These are phyloP conservation scores for Isichthys henryi DNA, from an alignment of 2,113 vertebrate species.

Conservation along the genomic window DNA sequence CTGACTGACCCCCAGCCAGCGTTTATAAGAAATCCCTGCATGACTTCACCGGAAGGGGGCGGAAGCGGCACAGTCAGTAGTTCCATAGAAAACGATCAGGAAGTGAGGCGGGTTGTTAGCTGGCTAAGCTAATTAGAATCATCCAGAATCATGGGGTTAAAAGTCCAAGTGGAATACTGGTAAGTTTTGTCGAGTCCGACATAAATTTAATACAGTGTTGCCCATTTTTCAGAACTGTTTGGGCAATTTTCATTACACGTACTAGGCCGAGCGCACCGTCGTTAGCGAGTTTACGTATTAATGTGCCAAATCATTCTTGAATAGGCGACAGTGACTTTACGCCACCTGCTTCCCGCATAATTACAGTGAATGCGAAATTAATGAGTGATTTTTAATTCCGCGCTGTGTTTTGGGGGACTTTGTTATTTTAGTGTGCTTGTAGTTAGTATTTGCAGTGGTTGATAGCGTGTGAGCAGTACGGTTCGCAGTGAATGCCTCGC, in stretches of 20 bases:
- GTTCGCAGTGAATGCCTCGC: no score
- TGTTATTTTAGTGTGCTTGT: neutral
- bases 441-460: neutral
- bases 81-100: neutral
- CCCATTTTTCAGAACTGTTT: neutral
- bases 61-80: neutral
- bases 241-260: neutral
- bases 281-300: neutral
- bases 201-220: neutral
- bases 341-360: neutral
- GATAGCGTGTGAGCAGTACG: neutral
- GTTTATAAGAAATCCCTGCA: neutral
- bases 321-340: neutral
- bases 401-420: neutral
- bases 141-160: constrained; percentile 39
- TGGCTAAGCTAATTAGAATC: neutral
- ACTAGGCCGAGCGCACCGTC: neutral
- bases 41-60: neutral
- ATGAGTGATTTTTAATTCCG: neutral
- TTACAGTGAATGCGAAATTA: neutral
- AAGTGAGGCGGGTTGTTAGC: neutral
- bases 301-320: neutral
- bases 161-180: constrained; percentile 62
- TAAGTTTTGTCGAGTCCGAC: constrained; percentile 23
- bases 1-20: neutral